Evolutionary conservation across 2,888 invertebrate genomes (phyloP), one percentile per base, ranked within the genome.

Genomic region (Hyles lineata): DNA sequence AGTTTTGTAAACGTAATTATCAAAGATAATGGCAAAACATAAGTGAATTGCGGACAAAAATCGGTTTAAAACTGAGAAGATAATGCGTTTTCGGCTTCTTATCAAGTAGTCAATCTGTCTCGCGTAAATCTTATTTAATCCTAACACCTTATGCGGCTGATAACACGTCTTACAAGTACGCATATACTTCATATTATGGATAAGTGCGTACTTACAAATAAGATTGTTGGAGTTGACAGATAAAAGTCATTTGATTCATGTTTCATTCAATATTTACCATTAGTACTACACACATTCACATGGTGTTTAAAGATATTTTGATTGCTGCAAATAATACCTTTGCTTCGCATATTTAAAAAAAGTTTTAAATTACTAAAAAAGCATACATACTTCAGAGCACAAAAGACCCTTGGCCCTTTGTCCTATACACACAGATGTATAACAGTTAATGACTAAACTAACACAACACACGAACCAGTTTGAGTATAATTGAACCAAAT

Each of bases 101-200:
- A 73, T 76, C 75, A 78, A 78, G 77, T 77, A 74, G 75, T 76
- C 76, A 74, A 74, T 76, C 76, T 77, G 76, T 78, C 76, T 71
- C 77, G 75, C 75, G 78, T 72, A 85, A 89, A 90, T 89, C 90
- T 85, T 81, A 74, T 82, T 79, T 89, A 87, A 90, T 89, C 86
- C 80, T 75, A 74, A 80, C 83, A 82, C 86, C 84, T 83, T 81
- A 76, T 78, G 76, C 73, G 59, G 75, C 78, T 82, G 84, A 86
- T 87, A 86, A 75, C 76, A 50, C 59, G 17, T 11, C 21, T 67
- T 17, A 61, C 50, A 76, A 76, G 76, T 76, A 78, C 74, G n/a
- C 55, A n/a, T 43, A 71, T 73, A 74, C 74, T 72, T 15, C 25
- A 71, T n/a, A 72, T 67, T 43, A 15, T 11, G 23, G 25, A 60